Base-by-base conservation (phyloP, 2,888 invertebrate genomes). In the Luperina testacea region DNA sequence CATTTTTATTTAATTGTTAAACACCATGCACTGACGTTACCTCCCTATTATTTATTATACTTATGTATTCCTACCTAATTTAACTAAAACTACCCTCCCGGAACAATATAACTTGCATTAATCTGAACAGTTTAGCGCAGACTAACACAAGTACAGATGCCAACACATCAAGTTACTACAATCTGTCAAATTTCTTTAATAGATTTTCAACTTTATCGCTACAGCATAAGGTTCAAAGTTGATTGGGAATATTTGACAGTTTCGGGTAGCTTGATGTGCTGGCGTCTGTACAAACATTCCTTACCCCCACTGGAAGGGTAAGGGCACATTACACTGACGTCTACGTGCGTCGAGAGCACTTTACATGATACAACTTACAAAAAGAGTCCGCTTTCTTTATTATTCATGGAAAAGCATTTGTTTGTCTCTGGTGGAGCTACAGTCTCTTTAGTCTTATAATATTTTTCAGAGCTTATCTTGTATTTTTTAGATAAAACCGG, bases 211-310 rank as follows among this genome's bases (percentile, higher is more conserved):
- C n/a, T n/a, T n/a, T n/a, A n/a, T n/a, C n/a, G n/a, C n/a, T n/a
- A n/a, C n/a, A n/a, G n/a, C n/a, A n/a, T n/a, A n/a, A n/a, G n/a
- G n/a, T n/a, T n/a, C n/a, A n/a, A n/a, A n/a, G n/a, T n/a, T n/a
- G n/a, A n/a, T n/a, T n/a, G n/a, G n/a, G n/a, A n/a, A n/a, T n/a
- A n/a, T n/a, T n/a, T n/a, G n/a, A n/a, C n/a, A n/a, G n/a, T n/a
- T n/a, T n/a, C n/a, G n/a, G n/a, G n/a, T n/a, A n/a, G n/a, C n/a
- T n/a, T n/a, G n/a, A n/a, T n/a, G n/a, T n/a, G n/a, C n/a, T n/a
- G n/a, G n/a, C n/a, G n/a, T n/a, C n/a, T n/a, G n/a, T n/a, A n/a
- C 53, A 42, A 63, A 72, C 80, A 81, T 80, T 80, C 70, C 71
- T 48, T 68, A 71, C 11, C 24, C 64, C 17, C 51, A 5, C 42